Evolutionary conservation across 2,797 vertebrate genomes (phyloP), one percentile per base, ranked within the genome.

Genomic region (Lophius americanus): DNA sequence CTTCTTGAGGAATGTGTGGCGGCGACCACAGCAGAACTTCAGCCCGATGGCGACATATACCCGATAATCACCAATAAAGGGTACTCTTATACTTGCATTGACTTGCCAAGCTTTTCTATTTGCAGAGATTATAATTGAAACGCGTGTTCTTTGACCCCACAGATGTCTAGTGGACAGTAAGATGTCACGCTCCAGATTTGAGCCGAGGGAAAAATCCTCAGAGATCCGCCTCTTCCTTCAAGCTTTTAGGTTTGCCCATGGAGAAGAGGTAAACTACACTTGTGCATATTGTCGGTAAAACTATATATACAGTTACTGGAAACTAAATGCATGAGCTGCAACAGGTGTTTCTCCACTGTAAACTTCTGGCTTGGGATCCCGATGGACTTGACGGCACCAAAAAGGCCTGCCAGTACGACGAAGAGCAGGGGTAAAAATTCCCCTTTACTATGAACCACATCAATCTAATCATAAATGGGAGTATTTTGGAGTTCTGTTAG

Each of bases 281-380:
- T 4, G 1, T 33, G 9, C 1, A 12, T 7, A 14, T 13, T 35
- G 8, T 51, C 11, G 5, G 39, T 10, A n/a, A 9, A 8, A 3
- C 1, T 7, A 7, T 48, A 7, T 48, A 5, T 52, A 1, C n/a
- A 39, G 61, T 9, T 47, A 10, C 3, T 43, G 7, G 10, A 41
- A 9, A 9, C 9, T 2, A 13, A 35, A 7, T 35, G 4, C 10
- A 23, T 23, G 23, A 23, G 23, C 23, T 23, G 36, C 0, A 1
- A 3, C 81, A 96, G 96, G 82, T 96, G 8, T 96, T 91, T 0
- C 72, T 96, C 49, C 95, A 95, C 78, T 96, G 95, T 68, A 86
- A 85, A 49, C 73, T 96, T 69, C 11, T 78, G 0, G 94, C 85
- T 0, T 86, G 92, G 94, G 93, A 93, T 58, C 87, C 91, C 2